These are phyloP conservation scores for Gymnodraco acuticeps DNA, from an alignment of 2,797 vertebrate genomes.

Conservation along the genomic window DNA sequence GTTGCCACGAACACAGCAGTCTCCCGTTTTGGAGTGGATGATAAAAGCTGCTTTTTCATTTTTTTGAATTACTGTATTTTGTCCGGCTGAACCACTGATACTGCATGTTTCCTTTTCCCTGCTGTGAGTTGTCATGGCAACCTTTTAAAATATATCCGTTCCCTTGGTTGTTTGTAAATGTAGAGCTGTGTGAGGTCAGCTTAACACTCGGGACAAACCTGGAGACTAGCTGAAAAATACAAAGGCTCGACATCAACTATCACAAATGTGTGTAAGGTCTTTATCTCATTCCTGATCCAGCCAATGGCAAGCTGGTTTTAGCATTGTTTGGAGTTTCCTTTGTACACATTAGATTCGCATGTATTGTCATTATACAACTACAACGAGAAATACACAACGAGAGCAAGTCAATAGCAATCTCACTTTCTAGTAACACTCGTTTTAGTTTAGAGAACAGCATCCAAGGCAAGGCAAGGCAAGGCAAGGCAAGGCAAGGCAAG, in stretches of 20 bases:
- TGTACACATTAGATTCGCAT: too few species aligned
- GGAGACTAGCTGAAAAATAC: neutral
- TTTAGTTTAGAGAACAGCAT: too few species aligned
- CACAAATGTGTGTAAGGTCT: neutral
- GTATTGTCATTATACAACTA: too few species aligned
- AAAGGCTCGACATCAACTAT: neutral
- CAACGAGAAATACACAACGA: too few species aligned
- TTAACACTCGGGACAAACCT: neutral
- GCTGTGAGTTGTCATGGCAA: neutral
- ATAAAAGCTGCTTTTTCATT: conserved; percentile 3
- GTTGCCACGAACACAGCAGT: neutral
- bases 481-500: too few species aligned
- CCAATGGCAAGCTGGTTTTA: too few species aligned
- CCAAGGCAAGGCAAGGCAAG: too few species aligned
- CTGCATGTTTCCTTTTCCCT: neutral
- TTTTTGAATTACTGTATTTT: conserved; percentile 2
- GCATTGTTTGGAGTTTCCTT: too few species aligned
- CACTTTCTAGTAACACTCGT: too few species aligned
- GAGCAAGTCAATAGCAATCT: too few species aligned
- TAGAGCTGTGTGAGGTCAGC: neutral
- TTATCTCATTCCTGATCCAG: too few species aligned
- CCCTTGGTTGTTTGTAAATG: neutral
- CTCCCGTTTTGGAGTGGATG: neutral
- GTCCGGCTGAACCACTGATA: conserved; percentile 1
- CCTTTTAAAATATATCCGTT: conserved; percentile 6